Evolutionary conservation across 2,888 invertebrate genomes (phyloP).

Genomic region (Bimastos eiseni): DNA sequence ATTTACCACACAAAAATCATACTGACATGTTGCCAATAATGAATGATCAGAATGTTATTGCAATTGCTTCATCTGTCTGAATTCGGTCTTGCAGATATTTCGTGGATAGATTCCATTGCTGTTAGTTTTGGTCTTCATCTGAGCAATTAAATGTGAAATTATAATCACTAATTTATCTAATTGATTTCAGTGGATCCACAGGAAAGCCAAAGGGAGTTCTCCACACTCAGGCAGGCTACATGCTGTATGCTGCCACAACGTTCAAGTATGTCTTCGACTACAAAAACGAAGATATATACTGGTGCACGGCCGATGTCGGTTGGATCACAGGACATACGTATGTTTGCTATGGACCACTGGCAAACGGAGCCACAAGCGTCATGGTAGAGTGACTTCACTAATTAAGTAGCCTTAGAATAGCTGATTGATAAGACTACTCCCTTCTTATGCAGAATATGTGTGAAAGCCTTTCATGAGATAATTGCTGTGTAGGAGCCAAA

Average conservation of each 20-base stretch:
- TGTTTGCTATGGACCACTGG: conserved; percentile 86
- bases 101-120: neutral
- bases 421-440: neutral
- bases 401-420: neutral
- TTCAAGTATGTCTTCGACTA: conserved; percentile 92
- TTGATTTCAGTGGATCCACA: conserved; percentile 78
- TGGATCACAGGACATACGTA: conserved; percentile 73
- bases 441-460: neutral
- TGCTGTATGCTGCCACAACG: conserved; percentile 85
- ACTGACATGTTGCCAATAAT: neutral
- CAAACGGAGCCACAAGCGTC: conserved; percentile 89
- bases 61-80: neutral
- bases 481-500: too few species aligned
- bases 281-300: conserved; percentile 62
- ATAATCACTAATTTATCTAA: neutral
- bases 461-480: neutral
- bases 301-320: conserved; percentile 66
- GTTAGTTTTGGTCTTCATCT: neutral
- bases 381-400: conserved; percentile 69
- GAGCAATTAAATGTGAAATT: neutral
- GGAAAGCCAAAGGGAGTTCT: conserved; percentile 97
- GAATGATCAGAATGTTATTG: neutral
- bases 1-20: too few species aligned
- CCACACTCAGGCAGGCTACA: conserved; percentile 91
- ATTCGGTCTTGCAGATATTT: neutral